phyloP scores from a whole-genome alignment of 2,797 vertebrate species.

The Brachyrhaphis roseni region DNA sequence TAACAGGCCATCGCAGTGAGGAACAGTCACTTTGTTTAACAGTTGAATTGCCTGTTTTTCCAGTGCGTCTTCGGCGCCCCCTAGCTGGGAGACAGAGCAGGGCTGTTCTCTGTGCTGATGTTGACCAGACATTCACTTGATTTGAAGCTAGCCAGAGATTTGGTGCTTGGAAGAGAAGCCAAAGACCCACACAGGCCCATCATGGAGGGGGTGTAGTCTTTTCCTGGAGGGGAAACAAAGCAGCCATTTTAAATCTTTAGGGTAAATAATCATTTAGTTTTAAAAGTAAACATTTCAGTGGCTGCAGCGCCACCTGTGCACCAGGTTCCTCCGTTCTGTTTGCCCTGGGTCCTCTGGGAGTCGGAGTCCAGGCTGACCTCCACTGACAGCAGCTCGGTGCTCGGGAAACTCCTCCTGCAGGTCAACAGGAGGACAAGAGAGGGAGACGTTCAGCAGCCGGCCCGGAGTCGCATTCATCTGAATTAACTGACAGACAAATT shows the following conservation, averaged over 20 bases:
- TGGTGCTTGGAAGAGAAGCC: slow-evolving; percentile 95
- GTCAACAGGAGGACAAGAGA: slow-evolving; percentile 20
- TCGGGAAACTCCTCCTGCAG: slow-evolving; percentile 91
- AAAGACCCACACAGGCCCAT: slow-evolving; percentile 95
- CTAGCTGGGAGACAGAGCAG: slow-evolving; percentile 93
- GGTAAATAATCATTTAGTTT: not conserved
- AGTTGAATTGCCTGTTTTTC: slow-evolving; percentile 59
- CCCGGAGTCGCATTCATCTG: not conserved
- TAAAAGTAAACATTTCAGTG: not conserved
- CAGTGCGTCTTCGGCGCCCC: slow-evolving; percentile 67
- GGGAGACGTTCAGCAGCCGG: slow-evolving; percentile 2
- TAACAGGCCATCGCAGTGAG: not conserved
- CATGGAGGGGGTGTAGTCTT: slow-evolving; percentile 95
- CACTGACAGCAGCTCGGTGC: slow-evolving; percentile 91
- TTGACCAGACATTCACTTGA: slow-evolving; percentile 98
- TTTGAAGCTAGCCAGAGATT: slow-evolving; percentile 95
- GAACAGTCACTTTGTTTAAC: slow-evolving; percentile 38
- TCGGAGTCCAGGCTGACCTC: slow-evolving; percentile 92
- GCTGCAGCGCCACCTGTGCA: slow-evolving; percentile 83
- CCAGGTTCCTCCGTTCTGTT: slow-evolving; percentile 91
- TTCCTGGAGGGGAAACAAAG: slow-evolving; percentile 76
- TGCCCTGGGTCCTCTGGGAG: slow-evolving; percentile 85
- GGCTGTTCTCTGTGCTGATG: slow-evolving; percentile 94
- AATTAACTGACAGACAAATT: slow-evolving; percentile 1
- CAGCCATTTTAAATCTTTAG: not conserved